Percentiles rank a stretch among this genome's conserved stretches.
Conservation (phyloP, 2,888 invertebrate species). For the Scaptomyza polygonia region DNA sequence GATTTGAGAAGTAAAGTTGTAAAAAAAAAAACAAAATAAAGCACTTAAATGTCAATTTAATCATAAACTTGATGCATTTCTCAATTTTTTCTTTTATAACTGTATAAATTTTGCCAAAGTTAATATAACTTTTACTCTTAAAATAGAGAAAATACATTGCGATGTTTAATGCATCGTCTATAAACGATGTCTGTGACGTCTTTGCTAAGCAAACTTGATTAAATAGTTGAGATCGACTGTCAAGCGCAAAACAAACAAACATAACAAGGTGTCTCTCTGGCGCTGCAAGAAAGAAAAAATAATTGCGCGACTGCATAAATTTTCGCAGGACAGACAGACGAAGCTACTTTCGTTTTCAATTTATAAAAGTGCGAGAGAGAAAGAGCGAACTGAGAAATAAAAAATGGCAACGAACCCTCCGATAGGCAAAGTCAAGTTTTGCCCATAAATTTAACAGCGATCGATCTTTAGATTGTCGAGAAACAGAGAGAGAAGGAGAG, state of each 20-base stretch:
- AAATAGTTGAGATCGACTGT: slow-evolving; percentile 29
- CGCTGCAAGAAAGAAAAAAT: slow-evolving; percentile 36
- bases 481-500: slow-evolving; percentile 18
- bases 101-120: no score
- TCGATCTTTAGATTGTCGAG: slow-evolving; percentile 29
- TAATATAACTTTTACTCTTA: slow-evolving; percentile 2
- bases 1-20: slow-evolving; percentile 3
- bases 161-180: neutral
- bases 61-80: neutral
- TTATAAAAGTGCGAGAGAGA: slow-evolving; percentile 42
- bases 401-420: slow-evolving; percentile 74
- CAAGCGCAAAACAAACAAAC: slow-evolving; percentile 23
- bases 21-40: neutral
- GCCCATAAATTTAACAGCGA: slow-evolving; percentile 71
- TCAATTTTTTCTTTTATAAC: no score
- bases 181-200: slow-evolving; percentile 16
- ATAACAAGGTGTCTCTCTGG: slow-evolving; percentile 49
- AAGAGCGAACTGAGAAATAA: slow-evolving; percentile 42
- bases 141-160: neutral
- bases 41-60: neutral
- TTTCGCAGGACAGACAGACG: slow-evolving; percentile 53
- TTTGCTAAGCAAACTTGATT: slow-evolving; percentile 30
- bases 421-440: slow-evolving; percentile 72
- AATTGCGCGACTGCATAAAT: slow-evolving; percentile 79
- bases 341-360: slow-evolving; percentile 79